phyloP scores from a whole-genome alignment of 2,888 invertebrate genomes.

The Drosophila barbarae region DNA sequence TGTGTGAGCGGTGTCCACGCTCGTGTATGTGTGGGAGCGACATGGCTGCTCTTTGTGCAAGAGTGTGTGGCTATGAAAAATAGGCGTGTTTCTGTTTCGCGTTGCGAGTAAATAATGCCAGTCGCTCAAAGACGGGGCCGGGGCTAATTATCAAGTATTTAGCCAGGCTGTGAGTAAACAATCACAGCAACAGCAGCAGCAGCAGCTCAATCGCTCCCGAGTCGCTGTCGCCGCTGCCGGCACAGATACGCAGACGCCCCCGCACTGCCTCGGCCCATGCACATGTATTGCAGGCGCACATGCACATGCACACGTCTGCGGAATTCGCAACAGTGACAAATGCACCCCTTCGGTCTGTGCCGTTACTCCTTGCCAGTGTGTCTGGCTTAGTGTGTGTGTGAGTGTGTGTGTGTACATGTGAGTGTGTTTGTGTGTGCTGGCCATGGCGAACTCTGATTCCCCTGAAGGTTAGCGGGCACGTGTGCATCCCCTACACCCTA shows the following conservation, averaged over 20 bases:
- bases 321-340: conserved; percentile 26
- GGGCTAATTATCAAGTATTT: conserved; percentile 26
- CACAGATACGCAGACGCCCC: conserved; percentile 26
- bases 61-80: conserved; percentile 58
- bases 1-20: conserved; percentile 7
- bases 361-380: conserved; percentile 17
- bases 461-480: conserved; percentile 26
- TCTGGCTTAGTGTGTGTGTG: neutral
- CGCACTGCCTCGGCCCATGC: conserved; percentile 13
- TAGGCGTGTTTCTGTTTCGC: conserved; percentile 63
- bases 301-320: neutral
- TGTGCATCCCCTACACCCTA: conserved; percentile 22
- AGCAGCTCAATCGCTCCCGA: conserved; percentile 5
- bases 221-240: conserved; percentile 15
- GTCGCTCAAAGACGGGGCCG: conserved; percentile 35
- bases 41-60: conserved; percentile 58
- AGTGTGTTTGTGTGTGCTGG: conserved; percentile 5
- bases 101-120: conserved; percentile 53
- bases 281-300: neutral
- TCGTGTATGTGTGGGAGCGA: conserved; percentile 53
- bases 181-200: conserved; percentile 5
- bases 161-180: conserved; percentile 25
- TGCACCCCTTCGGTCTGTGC: conserved; percentile 26
- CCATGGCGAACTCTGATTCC: conserved; percentile 1
- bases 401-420: neutral